A percentile compares a stretch with the other conserved stretches of the same genome.
Conservation (phyloP, 2,797 vertebrate species). For the Coluber constrictor region DNA sequence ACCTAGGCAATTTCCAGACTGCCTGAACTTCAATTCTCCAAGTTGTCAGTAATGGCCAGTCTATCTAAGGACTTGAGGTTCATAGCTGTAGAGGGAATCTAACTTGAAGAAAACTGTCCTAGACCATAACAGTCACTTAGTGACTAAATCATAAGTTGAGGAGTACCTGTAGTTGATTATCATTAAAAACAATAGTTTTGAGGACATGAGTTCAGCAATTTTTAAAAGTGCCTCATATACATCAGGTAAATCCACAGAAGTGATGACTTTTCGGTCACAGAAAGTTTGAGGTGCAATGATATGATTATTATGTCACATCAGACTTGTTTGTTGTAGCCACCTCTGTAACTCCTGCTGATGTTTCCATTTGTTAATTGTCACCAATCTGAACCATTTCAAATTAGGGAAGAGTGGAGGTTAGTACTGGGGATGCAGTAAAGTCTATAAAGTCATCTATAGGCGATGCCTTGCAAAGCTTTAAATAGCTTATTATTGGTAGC, state of each 20-base stretch:
- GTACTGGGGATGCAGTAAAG: conserved; percentile 52
- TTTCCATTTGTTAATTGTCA: conserved; percentile 63
- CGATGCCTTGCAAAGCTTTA: conserved; percentile 22
- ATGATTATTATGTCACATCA: conserved; percentile 59
- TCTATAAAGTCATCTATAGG: conserved; percentile 45
- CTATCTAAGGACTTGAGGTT: neutral
- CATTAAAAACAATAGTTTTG: neutral
- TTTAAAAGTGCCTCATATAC: neutral
- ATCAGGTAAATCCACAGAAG: conserved; percentile 10
- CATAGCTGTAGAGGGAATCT: neutral
- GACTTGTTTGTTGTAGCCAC: conserved; percentile 41
- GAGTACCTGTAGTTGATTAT: neutral
- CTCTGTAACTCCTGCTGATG: conserved; percentile 50
- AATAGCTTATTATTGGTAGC: neutral
- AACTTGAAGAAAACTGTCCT: neutral
- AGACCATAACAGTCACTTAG: neutral
- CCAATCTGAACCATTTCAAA: conserved; percentile 53
- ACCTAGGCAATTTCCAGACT: neutral
- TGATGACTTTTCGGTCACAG: conserved; percentile 48
- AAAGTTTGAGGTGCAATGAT: conserved; percentile 30
- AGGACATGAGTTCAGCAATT: neutral
- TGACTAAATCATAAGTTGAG: neutral
- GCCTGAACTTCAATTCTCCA: neutral
- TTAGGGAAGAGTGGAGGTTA: conserved; percentile 56
- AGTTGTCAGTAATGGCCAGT: neutral